Base-by-base conservation (phyloP, 1,140 invertebrate genomes). In the Heterodera carotae region DNA sequence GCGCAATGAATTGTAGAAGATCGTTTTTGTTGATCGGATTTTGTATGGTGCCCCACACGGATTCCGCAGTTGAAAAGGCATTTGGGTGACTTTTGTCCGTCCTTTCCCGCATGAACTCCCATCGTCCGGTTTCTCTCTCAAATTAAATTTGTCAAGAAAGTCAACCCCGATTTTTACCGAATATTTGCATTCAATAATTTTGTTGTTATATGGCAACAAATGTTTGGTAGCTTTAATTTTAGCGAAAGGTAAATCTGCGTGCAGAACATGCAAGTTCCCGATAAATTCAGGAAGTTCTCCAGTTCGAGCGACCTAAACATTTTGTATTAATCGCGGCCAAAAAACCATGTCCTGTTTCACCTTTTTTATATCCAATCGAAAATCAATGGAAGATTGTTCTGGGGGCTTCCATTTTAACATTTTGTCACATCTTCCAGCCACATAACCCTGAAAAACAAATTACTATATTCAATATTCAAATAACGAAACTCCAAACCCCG, bases 371-470 rank as follows among this genome's bases (percentile, higher is more conserved):
- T 93, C 93, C 22, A 99, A 88, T 84, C 91, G 92, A 88, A 99
- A 99, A 89, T 99, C 97, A 1, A 99, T 92, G 2, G 96, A 97
- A 89, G 98, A 98, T 84, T 94, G 90, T 48, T 92, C 91, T 5
- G 92, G 90, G 0, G 97, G 97, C 89, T 99, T 99, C 97, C 97
- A 99, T 89, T 99, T 99, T 2, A 99, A 88, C 0, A 97, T 93
- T 62, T 92, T 91, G n/a, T 90, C 87, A 87, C 93, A 96, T 15
- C 91, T 89, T 1, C 97, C 97, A 43, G 92, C 85, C n/a, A 90
- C 89, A 88, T 98, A 99, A 0, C 92, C 91, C 91, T 95, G 88
- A 27, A 91, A 91, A n/a, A n/a, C n/a, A 81, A 77, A 69, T 62
- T 48, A 22, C 36, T 53, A 27, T 29, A 25, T 56, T 53, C 25